Evolutionary conservation across 2,888 invertebrate genomes (phyloP), one percentile per base, ranked within the genome.

Genomic region (Netelia inedita): DNA sequence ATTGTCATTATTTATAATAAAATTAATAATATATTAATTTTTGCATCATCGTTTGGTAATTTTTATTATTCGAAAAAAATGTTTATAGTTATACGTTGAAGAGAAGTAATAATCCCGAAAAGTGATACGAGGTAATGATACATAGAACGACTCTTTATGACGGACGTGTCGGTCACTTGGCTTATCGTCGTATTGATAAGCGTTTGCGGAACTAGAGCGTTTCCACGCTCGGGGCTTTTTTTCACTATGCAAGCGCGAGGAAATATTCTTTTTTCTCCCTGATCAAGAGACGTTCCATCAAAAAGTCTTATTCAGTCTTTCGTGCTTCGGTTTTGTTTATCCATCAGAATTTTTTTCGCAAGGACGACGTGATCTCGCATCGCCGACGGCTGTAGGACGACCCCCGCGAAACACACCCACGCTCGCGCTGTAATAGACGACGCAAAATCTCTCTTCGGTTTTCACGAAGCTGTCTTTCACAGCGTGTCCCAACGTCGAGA

Each of bases 331-430:
- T 82, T 86, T 74, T 78, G 78, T 78, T 73, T 74, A 81, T 74
- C 74, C 68, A 68, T 78, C 78, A 71, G 46, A 53, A 66, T 43
- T 57, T 57, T 57, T 35, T 59, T 59, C 28, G 66, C 59, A 28
- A 63, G 73, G 50, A 69, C 28, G 75, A 72, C 81, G 53, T 66
- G 71, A 80, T 83, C 72, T 80, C 50, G 53, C 61, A 88, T 88
- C 79, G 89, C 89, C 87, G 61, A 43, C 78, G 87, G 89, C 86
- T 86, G 50, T 91, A 79, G 90, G 89, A 89, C 89, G 88, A 82
- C 79, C 85, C 57, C 63, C 53, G 41, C 65, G 50, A 10, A 41
- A 82, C 78, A 65, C 75, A 63, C 72, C 80, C 65, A 72, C 43
- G 57, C 80, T 75, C 41, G 19, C 72, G 80, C 28, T 79, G 87